phyloP scores from a whole-genome alignment of 2,888 invertebrate species.

The Oxytorus armatus region DNA sequence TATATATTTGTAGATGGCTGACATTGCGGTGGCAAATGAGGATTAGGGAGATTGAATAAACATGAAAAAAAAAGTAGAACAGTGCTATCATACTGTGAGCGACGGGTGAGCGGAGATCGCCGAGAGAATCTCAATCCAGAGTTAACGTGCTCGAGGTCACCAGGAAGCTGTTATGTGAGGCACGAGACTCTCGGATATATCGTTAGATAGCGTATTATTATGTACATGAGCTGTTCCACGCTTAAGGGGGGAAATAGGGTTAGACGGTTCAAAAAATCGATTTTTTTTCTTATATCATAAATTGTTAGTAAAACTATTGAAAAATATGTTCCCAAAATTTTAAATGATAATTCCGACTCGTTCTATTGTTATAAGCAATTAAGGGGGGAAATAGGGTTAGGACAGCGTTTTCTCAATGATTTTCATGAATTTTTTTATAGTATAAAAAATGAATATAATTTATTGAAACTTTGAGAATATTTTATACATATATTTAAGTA shows the following conservation, averaged over 20 bases:
- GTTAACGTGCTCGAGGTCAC: slow-evolving; percentile 80
- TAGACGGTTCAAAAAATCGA: too few species aligned
- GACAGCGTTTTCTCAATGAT: too few species aligned
- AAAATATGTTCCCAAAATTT: too few species aligned
- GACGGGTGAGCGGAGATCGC: slow-evolving; percentile 46
- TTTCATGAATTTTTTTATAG: too few species aligned
- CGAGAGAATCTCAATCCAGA: slow-evolving; percentile 64
- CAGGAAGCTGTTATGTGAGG: slow-evolving; percentile 81
- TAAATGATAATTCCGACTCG: too few species aligned
- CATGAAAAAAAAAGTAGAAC: slow-evolving; percentile 14
- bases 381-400: too few species aligned
- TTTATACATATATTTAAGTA: too few species aligned
- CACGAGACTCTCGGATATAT: slow-evolving; percentile 59
- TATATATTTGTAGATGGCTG: slow-evolving; percentile 11
- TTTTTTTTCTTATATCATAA: background rate
- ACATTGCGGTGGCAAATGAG: slow-evolving; percentile 43
- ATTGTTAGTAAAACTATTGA: too few species aligned
- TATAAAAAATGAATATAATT: too few species aligned
- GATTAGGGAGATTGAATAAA: slow-evolving; percentile 38
- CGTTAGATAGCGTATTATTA: slow-evolving; percentile 30
- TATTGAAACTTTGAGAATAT: too few species aligned
- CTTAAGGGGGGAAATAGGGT: too few species aligned
- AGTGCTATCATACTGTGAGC: slow-evolving; percentile 35
- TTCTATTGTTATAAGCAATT: too few species aligned
- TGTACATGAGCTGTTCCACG: slow-evolving; percentile 6